These are phyloP conservation scores for Aspidoscelis tigris DNA, from an alignment of 2,113 vertebrate species.

Conservation along the genomic window DNA sequence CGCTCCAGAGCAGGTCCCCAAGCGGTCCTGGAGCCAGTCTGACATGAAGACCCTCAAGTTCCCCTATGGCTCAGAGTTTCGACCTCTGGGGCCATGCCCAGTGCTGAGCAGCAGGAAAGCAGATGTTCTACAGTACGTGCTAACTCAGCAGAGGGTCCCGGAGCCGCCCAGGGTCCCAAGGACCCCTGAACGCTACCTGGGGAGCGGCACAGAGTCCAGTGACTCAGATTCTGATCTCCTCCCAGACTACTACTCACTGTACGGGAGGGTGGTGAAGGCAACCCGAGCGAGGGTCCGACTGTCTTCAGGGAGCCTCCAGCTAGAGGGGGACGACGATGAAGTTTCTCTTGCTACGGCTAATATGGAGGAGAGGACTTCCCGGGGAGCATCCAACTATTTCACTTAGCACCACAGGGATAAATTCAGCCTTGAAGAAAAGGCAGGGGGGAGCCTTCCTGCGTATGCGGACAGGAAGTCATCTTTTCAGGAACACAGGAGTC, in stretches of 20 bases:
- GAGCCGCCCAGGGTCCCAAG: slow-evolving; percentile 66
- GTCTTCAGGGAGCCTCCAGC: slow-evolving; percentile 92
- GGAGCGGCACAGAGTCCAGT: slow-evolving; percentile 84
- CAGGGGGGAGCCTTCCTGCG: not conserved
- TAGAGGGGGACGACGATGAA: slow-evolving; percentile 89
- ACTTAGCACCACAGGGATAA: slow-evolving; percentile 13
- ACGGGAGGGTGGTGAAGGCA: slow-evolving; percentile 72
- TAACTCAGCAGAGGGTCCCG: slow-evolving; percentile 71
- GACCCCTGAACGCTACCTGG: slow-evolving; percentile 67
- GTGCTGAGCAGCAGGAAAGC: slow-evolving; percentile 79
- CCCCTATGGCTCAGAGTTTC: slow-evolving; percentile 86
- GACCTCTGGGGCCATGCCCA: slow-evolving; percentile 88
- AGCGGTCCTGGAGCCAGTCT: slow-evolving; percentile 85
- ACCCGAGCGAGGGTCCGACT: slow-evolving; percentile 85
- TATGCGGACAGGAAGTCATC: no score
- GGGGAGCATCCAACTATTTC: slow-evolving; percentile 67
- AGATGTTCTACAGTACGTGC: slow-evolving; percentile 60
- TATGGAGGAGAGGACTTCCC: slow-evolving; percentile 55
- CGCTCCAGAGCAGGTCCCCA: slow-evolving; percentile 83
- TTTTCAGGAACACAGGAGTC: not conserved
- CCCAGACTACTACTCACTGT: slow-evolving; percentile 77
- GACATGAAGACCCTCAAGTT: slow-evolving; percentile 87
- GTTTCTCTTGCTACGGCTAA: slow-evolving; percentile 45
- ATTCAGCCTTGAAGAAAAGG: not conserved
- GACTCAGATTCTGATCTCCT: slow-evolving; percentile 90